Percentiles rank a stretch among this genome's conserved stretches.
These are phyloP conservation scores for Prunella strophiata DNA, from an alignment of 2,797 vertebrate genomes.

Conservation along the genomic window DNA sequence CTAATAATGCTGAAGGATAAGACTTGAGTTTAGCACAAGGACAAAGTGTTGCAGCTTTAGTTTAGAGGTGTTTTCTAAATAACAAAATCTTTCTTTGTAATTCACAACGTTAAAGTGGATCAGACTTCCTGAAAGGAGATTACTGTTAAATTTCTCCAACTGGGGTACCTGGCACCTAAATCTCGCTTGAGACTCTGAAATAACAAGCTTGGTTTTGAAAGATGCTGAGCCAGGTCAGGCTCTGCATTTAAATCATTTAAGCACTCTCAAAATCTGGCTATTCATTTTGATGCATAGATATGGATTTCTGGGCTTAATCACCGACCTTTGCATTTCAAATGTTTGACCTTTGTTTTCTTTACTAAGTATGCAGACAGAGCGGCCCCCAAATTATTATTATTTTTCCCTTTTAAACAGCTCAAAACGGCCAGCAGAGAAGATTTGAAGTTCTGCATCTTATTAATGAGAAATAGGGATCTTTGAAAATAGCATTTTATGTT, in stretches of 20 bases:
- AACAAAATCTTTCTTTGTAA: not conserved
- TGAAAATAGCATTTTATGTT: not conserved
- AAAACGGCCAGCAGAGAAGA: not conserved
- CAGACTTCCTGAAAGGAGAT: slow-evolving; percentile 32
- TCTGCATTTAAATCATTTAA: slow-evolving; percentile 45
- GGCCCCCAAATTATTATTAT: not conserved
- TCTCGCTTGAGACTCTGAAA: slow-evolving; percentile 39
- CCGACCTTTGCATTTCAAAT: slow-evolving; percentile 30
- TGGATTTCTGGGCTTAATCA: slow-evolving; percentile 56
- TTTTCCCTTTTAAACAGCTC: not conserved
- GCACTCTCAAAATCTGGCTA: slow-evolving; percentile 31
- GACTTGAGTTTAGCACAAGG: not conserved
- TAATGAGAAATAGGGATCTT: not conserved
- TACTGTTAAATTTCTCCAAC: slow-evolving; percentile 18
- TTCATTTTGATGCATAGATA: slow-evolving; percentile 54
- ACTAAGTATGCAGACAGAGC: not conserved
- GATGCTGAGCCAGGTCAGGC: slow-evolving; percentile 50
- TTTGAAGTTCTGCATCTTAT: not conserved
- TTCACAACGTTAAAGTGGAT: not conserved
- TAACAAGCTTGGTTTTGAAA: slow-evolving; percentile 48
- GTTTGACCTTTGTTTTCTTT: slow-evolving; percentile 53
- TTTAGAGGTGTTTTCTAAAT: not conserved
- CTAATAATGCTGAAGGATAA: not conserved
- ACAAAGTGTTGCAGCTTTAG: not conserved
- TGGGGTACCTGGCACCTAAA: slow-evolving; percentile 60